These are phyloP conservation scores for Kryphioiulus occultus DNA, from an alignment of 2,888 invertebrate species.

Conservation along the genomic window DNA sequence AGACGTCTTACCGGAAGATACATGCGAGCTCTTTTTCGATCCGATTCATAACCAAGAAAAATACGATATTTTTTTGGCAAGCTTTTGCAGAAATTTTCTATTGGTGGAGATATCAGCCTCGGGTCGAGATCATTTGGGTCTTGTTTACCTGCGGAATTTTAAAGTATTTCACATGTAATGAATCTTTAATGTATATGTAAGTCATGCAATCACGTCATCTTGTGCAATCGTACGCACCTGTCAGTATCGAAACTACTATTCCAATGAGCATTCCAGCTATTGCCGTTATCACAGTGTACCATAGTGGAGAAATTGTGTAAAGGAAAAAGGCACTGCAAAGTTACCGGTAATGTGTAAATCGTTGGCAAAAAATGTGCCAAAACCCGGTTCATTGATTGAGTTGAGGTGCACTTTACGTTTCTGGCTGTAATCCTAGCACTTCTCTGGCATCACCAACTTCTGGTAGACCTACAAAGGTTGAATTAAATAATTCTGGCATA, in stretches of 20 bases:
- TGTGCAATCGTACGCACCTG: not conserved
- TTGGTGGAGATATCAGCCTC: conserved; percentile 36
- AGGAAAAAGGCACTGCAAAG: conserved; percentile 44
- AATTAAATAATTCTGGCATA: not conserved
- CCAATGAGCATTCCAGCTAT: conserved; percentile 41
- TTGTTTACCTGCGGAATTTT: not conserved
- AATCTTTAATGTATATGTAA: not conserved
- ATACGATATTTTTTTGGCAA: conserved; percentile 7
- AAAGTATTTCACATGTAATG: not conserved
- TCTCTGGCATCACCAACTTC: not conserved
- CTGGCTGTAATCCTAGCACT: not conserved
- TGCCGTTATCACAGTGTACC: conserved; percentile 42
- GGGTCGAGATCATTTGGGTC: conserved; percentile 42
- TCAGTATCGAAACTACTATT: not conserved
- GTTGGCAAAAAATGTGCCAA: not conserved
- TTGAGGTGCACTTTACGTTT: not conserved
- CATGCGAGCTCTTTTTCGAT: conserved; percentile 3
- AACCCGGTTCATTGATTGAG: no score
- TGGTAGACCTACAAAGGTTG: not conserved
- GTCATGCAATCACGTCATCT: not conserved
- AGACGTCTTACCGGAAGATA: not conserved
- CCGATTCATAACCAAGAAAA: conserved; percentile 45
- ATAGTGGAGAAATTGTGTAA: conserved; percentile 49
- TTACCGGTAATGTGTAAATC: not conserved
- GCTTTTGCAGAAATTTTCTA: conserved; percentile 16